Conservation (phyloP, 2,797 vertebrate species). For the Eospalax fontanierii region DNA sequence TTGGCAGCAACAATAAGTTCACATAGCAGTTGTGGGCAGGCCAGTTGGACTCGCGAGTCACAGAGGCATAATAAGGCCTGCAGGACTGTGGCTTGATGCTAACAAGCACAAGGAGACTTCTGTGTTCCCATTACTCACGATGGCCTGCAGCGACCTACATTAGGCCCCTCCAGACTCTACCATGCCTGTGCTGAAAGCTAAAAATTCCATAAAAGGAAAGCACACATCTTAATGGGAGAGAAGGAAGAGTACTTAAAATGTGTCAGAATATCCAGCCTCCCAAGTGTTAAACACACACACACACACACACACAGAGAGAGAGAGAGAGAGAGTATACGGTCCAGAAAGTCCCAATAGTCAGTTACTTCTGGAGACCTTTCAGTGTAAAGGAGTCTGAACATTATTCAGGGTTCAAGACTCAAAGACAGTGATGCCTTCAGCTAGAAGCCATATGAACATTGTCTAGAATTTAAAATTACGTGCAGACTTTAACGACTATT, state of each 20-base stretch:
- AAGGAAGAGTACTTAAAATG: not conserved
- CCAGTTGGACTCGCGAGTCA: constrained; percentile 25
- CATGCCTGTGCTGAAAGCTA: constrained; percentile 24
- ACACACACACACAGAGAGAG: too few species aligned
- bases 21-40: constrained; percentile 24
- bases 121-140: constrained; percentile 36
- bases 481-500: not conserved
- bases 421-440: not conserved
- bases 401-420: not conserved
- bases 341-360: not conserved
- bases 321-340: not conserved
- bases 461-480: not conserved
- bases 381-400: not conserved
- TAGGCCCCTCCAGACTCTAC: not conserved
- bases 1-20: constrained; percentile 71
- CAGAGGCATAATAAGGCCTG: constrained; percentile 31
- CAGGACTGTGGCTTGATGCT: constrained; percentile 20
- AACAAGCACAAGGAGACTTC: constrained; percentile 32
- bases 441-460: not conserved
- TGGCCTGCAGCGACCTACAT: constrained; percentile 34
- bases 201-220: constrained; percentile 24
- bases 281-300: not conserved
- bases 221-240: constrained; percentile 29
- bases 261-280: not conserved
- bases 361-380: not conserved